Conservation (phyloP, 2,888 invertebrate species). For the Drosophila macrospina region DNA sequence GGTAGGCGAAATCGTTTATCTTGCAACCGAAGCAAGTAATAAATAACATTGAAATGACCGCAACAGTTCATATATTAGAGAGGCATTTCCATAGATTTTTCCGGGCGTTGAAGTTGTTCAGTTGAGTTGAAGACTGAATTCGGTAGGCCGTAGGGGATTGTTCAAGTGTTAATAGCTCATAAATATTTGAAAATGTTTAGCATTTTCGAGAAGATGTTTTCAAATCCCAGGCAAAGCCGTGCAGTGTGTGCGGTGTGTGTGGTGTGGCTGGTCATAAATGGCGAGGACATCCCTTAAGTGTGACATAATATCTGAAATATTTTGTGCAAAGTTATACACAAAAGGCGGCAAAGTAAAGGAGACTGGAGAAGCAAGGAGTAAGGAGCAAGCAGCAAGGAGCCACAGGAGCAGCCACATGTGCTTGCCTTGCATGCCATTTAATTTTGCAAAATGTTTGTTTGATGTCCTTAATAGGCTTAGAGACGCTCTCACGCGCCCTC, state of each 20-base stretch:
- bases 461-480: conserved; percentile 81
- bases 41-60: conserved; percentile 69
- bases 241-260: not conserved
- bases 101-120: conserved; percentile 29
- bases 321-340: conserved; percentile 78
- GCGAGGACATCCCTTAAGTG: conserved; percentile 75
- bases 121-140: conserved; percentile 2
- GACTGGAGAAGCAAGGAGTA: not conserved
- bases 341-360: conserved; percentile 13
- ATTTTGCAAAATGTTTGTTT: conserved; percentile 82
- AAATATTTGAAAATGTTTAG: conserved; percentile 81
- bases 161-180: conserved; percentile 80
- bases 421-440: conserved; percentile 81
- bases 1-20: conserved; percentile 51
- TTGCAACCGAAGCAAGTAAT: conserved; percentile 49
- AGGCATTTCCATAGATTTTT: conserved; percentile 57
- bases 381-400: not conserved
- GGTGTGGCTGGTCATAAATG: conserved; percentile 75
- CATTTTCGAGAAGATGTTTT: conserved; percentile 65
- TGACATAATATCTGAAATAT: conserved; percentile 81
- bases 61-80: conserved; percentile 67
- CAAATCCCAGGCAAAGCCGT: conserved; percentile 53
- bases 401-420: conserved; percentile 61
- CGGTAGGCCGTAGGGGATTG: conserved; percentile 48
- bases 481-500: conserved; percentile 36